Conservation (phyloP, 2,797 vertebrate genomes). For the Dendrocincla tyrannina region DNA sequence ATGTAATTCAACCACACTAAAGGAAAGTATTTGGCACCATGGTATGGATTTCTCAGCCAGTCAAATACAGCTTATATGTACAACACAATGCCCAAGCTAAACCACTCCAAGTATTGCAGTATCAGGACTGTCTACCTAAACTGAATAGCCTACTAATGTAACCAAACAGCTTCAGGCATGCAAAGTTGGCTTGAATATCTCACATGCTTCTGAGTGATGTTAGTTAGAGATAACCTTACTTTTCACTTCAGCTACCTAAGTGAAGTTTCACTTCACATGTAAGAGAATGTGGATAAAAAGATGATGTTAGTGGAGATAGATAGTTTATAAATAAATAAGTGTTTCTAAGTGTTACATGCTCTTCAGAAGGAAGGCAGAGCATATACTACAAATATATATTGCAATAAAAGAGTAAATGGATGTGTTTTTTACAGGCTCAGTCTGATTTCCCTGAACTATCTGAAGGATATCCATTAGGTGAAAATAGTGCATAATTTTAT, state of each 20-base stretch:
- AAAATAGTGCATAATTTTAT: neutral
- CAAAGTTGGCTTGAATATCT: neutral
- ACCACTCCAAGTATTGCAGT: neutral
- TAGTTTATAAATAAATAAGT: neutral
- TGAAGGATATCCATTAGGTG: neutral
- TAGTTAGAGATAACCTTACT: neutral
- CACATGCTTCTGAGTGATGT: neutral
- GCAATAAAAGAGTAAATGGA: neutral
- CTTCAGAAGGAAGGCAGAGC: neutral
- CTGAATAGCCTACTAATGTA: neutral
- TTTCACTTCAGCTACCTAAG: neutral
- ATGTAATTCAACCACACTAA: neutral
- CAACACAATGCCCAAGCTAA: neutral
- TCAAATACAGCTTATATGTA: neutral
- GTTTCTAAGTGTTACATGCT: neutral
- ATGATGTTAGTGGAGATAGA: neutral
- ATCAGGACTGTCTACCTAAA: neutral
- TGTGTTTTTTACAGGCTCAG: neutral
- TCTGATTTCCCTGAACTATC: neutral
- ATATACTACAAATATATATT: neutral
- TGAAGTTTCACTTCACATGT: neutral
- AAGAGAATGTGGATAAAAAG: neutral
- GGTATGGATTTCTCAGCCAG: neutral
- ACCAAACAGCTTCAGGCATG: neutral
- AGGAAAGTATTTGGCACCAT: neutral